These are phyloP conservation scores for Chromobotia macracanthus DNA, from an alignment of 2,797 vertebrate species.

Conservation along the genomic window DNA sequence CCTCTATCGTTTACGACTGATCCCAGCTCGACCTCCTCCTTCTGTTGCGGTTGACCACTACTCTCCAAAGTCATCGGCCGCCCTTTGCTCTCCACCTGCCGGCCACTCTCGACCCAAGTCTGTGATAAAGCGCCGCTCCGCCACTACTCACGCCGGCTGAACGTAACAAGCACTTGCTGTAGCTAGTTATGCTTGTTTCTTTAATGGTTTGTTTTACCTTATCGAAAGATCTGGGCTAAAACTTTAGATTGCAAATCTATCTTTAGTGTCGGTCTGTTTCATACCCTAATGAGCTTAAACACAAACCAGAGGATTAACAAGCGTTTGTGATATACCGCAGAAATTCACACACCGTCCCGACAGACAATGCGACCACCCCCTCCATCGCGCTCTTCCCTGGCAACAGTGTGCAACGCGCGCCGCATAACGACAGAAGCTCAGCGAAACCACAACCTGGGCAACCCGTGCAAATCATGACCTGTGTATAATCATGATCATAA, in stretches of 20 bases:
- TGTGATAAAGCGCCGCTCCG: conserved; percentile 8
- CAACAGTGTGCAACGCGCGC: conserved; percentile 59
- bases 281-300: not conserved
- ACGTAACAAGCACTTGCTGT: conserved; percentile 59
- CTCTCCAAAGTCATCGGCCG: conserved; percentile 46
- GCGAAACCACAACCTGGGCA: conserved; percentile 41
- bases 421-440: conserved; percentile 52
- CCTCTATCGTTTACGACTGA: conserved; percentile 8
- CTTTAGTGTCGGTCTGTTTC: not conserved
- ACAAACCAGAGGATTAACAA: conserved; percentile 10
- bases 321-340: conserved; percentile 62
- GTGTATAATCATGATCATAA: too few relatives aligned
- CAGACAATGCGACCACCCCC: conserved; percentile 62
- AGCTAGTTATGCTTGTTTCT: conserved; percentile 47
- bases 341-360: conserved; percentile 66
- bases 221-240: conserved; percentile 31
- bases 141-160: conserved; percentile 31
- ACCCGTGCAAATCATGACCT: conserved; percentile 49
- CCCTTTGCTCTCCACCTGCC: conserved; percentile 42
- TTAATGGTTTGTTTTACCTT: conserved; percentile 30
- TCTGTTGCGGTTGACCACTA: conserved; percentile 24
- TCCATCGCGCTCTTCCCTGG: conserved; percentile 56
- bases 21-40: conserved; percentile 26
- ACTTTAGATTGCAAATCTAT: not conserved
- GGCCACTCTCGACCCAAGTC: conserved; percentile 23